These are phyloP conservation scores for Capromys pilorides DNA, from an alignment of 2,797 vertebrate genomes.

Conservation along the genomic window DNA sequence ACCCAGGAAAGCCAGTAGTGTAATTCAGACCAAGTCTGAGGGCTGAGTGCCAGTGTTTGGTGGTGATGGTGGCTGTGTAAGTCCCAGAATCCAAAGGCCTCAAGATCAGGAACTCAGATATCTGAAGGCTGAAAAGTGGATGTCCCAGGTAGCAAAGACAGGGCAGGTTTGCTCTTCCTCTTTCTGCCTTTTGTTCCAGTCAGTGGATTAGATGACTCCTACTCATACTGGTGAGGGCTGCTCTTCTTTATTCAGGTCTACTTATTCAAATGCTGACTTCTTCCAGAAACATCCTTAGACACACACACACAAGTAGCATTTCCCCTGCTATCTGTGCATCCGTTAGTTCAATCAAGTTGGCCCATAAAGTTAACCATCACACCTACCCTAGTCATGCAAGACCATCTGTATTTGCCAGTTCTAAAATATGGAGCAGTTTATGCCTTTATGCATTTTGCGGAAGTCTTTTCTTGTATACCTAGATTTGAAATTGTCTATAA, in stretches of 20 bases:
- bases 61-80: background rate
- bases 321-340: background rate
- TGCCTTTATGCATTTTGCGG: background rate
- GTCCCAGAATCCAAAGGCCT: background rate
- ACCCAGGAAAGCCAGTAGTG: background rate
- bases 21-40: background rate
- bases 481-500: conserved; percentile 9
- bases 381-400: background rate
- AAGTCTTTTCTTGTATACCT: background rate
- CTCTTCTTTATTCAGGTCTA: background rate
- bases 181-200: background rate
- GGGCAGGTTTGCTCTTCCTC: background rate
- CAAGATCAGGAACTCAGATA: background rate
- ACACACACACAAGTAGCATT: background rate
- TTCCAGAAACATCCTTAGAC: background rate
- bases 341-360: background rate
- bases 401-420: background rate
- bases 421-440: background rate
- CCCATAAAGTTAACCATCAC: background rate
- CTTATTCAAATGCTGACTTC: background rate
- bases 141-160: background rate
- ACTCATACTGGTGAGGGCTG: background rate
- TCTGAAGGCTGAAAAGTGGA: background rate
- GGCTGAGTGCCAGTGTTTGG: background rate
- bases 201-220: background rate